Evolutionary conservation across 2,797 vertebrate species (phyloP), one percentile per base, ranked within the genome.

Genomic region (Thaleichthys pacificus): DNA sequence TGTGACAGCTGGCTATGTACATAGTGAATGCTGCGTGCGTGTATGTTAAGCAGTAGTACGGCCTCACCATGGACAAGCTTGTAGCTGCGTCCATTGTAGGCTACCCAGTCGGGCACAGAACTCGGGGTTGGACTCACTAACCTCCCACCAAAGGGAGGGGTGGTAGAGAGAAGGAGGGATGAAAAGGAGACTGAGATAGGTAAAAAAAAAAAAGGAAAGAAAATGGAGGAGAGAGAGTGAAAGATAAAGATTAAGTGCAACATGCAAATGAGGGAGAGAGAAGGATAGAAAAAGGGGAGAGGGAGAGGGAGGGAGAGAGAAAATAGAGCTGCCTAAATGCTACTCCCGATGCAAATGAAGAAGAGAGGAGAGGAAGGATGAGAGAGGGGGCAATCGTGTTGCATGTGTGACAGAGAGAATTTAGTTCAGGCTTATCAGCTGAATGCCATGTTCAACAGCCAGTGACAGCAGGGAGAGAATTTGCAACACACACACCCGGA

Each of bases 391-490:
- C 4, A 32, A 38, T 77, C 58, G 66, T 62, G 60, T 76, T 76
- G 73, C 61, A 71, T 7, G 26, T 76, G 67, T 82, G 81, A 69
- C 77, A 75, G 68, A 71, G 75, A 65, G 68, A 63, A 72, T 76
- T 82, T 69, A 54, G 66, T 35, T 70, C 30, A 65, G 32, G 63
- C 47, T 68, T 9, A 49, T 76, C 61, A 78, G 42, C 38, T 22
- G 38, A 71, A 73, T 66, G 65, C 56, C 35, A 21, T 71, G 69
- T 61, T 38, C 54, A 70, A 67, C 57, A 42, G 22, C 35, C 14
- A 3, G 42, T 38, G 76, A 82, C 75, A 78, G 66, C 66, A 67
- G 57, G 64, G 62, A n/a, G 6, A 32, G 63, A 8, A 26, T 0
- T 56, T 17, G 68, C 68, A 47, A 3, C 54, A 58, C 57, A 61